Base-by-base conservation (phyloP, 2,888 invertebrate genomes). In the Blastobasis lacticolella region DNA sequence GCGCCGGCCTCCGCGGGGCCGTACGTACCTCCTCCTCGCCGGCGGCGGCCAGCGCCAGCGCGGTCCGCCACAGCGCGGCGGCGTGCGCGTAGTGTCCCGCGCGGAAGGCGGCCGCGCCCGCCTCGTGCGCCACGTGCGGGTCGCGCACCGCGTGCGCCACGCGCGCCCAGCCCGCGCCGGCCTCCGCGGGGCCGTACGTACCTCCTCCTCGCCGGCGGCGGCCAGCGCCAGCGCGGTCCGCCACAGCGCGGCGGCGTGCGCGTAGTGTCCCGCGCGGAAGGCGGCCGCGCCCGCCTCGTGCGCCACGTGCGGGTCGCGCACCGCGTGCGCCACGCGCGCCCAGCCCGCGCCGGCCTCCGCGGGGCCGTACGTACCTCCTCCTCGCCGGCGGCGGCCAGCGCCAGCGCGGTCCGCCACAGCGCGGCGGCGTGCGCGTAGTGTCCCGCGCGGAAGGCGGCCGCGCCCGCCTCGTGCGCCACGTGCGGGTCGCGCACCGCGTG, bases 211-310 rank as follows among this genome's bases (percentile, higher is more conserved):
- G 49, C 53, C 50, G 9, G 48, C n/a, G 51, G 53, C 61, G 1
- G 51, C 40, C 36, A 38, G 47, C 5, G 48, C n/a, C 63, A 56
- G 38, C 94, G 74, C 93, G 97, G 98, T 94, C 95, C 72, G 92
- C 93, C 58, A 93, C 93, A 56, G 93, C 94, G 64, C 41, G 68
- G 57, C 6, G 3, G 85, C 82, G 53, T 73, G 69, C 54, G 57
- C 92, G 91, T 75, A 95, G 96, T 66, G 38, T 23, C 38, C 37
- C 38, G 49, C 48, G 6, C 95, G 94, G 83, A 94, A 97, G 54
- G 96, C 95, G 49, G 97, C 95, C 0, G 97, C 96, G 10, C 97
- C 99, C 82, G 97, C 94, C 89, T 99, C 99, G 79, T 99, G 99
- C 61, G 97, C 91, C 37, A 83, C 77, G 67, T 79, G 78, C 55